Evolutionary conservation across 2,888 invertebrate genomes (phyloP).

Genomic region (Leucophenga montana): DNA sequence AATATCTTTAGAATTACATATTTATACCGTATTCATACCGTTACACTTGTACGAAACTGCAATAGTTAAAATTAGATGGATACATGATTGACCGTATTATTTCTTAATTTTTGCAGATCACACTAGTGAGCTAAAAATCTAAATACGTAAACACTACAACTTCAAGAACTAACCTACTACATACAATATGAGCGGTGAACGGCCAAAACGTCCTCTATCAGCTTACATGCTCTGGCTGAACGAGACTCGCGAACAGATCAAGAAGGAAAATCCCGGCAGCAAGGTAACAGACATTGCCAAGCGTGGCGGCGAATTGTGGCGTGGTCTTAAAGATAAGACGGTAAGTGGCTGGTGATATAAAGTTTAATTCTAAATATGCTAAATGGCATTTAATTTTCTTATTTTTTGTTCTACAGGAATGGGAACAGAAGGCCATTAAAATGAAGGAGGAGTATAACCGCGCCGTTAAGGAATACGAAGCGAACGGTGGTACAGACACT

Average conservation of each 20-base stretch:
- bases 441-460: slow-evolving; percentile 91
- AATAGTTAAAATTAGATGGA: background rate
- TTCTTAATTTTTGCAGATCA: background rate
- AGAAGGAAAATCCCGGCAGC: slow-evolving; percentile 91
- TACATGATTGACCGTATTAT: background rate
- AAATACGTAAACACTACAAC: slow-evolving; percentile 13
- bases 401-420: slow-evolving; percentile 77
- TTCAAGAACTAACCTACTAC: background rate
- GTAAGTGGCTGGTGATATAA: slow-evolving; percentile 73
- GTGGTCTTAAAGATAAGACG: slow-evolving; percentile 88
- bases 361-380: background rate
- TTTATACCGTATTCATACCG: too few relatives aligned
- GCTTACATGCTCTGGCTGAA: slow-evolving; percentile 98
- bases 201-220: slow-evolving; percentile 93
- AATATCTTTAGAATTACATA: too few relatives aligned
- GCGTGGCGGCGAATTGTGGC: slow-evolving; percentile 97
- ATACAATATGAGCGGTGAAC: slow-evolving; percentile 82
- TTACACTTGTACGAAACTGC: too few relatives aligned
- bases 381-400: slow-evolving; percentile 12
- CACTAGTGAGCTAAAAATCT: background rate
- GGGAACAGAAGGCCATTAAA: slow-evolving; percentile 91
- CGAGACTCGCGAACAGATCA: slow-evolving; percentile 89
- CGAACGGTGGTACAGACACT: slow-evolving; percentile 80
- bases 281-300: slow-evolving; percentile 94
- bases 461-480: slow-evolving; percentile 92